Base-by-base conservation (phyloP, 2,113 vertebrate species). In the Bubo bubo region DNA sequence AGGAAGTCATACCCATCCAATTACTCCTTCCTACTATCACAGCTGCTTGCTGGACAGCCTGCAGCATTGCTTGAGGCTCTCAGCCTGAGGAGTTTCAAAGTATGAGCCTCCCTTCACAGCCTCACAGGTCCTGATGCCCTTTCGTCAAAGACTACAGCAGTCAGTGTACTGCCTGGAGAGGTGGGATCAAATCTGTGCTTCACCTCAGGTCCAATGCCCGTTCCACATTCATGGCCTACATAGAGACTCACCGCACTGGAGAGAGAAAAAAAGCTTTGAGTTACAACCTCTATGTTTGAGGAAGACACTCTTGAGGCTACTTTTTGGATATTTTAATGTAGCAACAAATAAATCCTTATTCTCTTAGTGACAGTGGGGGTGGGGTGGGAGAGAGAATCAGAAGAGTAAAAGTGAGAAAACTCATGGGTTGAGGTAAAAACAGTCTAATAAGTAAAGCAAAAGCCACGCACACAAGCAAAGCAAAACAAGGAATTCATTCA, bases 191-290 rank as follows among this genome's bases (percentile, higher is more conserved):
- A 74, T 27, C 10, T 13, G 17, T 73, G 14, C 32, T 66, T 81
- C 1, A 1, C 52, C 35, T 52, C 52, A 37, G 26, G 14, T 74
- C 26, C 22, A 34, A 43, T 0, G 1, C 18, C 26, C 9, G 0
- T 35, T 91, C n/a, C 37, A 66, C 23, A 47, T 59, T 73, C 34
- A 53, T 14, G 37, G 12, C 6, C 15, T 50, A 23, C 39, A 32
- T 7, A 49, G 56, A 70, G 55, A 49, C n/a, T 77, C 49, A 63
- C 21, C 0, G 0, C n/a, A 43, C 5, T 30, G 35, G 16, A 79
- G 22, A 58, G 30, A 64, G 19, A 16, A 68, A 70, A 74, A 47
- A n/a, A n/a, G 10, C 17, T 71, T 63, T 2, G 3, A 45, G 50
- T 45, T 66, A 41, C 18, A 12, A n/a, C 32, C 43, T 63, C 35